Percentiles rank a stretch among this genome's conserved stretches.
phyloP scores from a whole-genome alignment of 2,113 vertebrate species.

The Erythrocercus mccallii region DNA sequence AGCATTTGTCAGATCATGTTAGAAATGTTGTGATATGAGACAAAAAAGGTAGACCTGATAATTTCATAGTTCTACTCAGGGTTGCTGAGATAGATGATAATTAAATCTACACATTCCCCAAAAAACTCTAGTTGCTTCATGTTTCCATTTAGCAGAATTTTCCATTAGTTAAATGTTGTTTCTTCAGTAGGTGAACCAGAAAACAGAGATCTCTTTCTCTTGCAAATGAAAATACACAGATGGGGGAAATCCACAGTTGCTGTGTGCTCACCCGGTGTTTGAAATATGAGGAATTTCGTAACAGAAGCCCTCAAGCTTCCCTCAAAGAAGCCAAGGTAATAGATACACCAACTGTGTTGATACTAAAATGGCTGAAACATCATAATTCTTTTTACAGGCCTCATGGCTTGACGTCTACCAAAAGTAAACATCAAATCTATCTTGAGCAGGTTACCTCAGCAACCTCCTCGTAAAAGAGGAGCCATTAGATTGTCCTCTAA shows the following conservation, averaged over 20 bases:
- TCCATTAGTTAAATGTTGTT: neutral
- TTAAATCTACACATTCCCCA: neutral
- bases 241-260: neutral
- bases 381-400: conserved; percentile 43
- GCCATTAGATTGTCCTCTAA: neutral
- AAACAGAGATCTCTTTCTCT: neutral
- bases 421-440: conserved; percentile 31
- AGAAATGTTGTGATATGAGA: neutral
- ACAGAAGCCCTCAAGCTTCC: neutral
- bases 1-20: neutral
- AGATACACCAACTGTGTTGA: neutral
- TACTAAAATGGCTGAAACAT: neutral
- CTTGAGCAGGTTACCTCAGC: neutral
- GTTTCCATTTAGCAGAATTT: neutral
- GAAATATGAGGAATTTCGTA: conserved; percentile 14
- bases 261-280: neutral
- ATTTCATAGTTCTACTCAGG: neutral
- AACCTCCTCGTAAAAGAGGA: conserved; percentile 13
- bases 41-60: neutral
- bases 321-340: conserved; percentile 17
- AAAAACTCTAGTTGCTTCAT: neutral
- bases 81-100: neutral
- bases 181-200: neutral
- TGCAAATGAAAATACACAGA: neutral
- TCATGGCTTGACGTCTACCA: neutral